Percentiles rank a stretch among this genome's conserved stretches.
phyloP scores from a whole-genome alignment of 2,888 invertebrate species.

The Drosophila koepferae region DNA sequence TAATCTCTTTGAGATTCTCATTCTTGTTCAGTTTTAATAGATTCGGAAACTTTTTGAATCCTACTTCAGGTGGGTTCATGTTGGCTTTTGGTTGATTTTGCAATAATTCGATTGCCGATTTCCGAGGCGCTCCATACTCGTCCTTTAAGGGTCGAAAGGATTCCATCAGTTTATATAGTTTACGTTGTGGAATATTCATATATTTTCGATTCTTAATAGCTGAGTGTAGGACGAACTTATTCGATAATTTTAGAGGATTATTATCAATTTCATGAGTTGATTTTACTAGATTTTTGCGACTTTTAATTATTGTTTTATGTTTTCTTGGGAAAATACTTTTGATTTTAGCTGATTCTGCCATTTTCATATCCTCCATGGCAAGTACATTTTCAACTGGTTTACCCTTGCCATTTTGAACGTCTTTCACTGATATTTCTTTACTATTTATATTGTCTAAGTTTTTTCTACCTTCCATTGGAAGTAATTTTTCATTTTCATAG shows the following conservation, averaged over 20 bases:
- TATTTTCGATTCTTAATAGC: not conserved
- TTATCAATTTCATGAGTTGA: not conserved
- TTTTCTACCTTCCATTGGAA: not conserved
- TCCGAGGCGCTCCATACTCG: not conserved
- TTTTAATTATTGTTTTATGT: not conserved
- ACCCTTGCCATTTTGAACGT: not conserved
- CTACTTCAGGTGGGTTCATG: too few species aligned
- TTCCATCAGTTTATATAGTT: not conserved
- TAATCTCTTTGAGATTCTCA: not conserved
- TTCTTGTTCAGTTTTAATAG: not conserved
- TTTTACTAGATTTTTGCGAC: not conserved
- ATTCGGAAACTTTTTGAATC: not conserved
- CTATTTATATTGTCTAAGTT: not conserved
- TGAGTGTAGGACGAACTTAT: not conserved
- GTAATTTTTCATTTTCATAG: not conserved
- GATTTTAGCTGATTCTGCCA: not conserved
- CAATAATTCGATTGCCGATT: not conserved
- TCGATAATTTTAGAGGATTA: not conserved
- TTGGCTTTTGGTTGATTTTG: not conserved
- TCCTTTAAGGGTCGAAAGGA: not conserved
- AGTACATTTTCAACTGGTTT: not conserved
- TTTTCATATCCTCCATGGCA: not conserved
- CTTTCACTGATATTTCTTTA: not conserved
- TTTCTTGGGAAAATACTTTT: not conserved
- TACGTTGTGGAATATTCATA: not conserved